Evolutionary conservation across 2,797 vertebrate species (phyloP).

Genomic region (Hybognathus amarus): DNA sequence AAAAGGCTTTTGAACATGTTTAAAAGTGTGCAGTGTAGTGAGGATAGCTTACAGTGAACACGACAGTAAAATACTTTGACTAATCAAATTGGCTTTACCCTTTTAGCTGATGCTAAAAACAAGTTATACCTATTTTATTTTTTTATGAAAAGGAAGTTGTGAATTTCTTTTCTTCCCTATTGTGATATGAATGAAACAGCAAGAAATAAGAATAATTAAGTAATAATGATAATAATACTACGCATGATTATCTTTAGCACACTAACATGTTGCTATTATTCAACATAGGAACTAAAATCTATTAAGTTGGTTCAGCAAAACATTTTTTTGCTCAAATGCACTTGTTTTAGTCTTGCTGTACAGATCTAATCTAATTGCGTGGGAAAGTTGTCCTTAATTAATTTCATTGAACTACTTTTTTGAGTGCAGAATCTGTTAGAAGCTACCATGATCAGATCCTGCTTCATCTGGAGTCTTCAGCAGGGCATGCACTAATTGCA

Average conservation of each 20-base stretch:
- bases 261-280: neutral
- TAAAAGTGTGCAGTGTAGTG: neutral
- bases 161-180: neutral
- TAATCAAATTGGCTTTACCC: neutral
- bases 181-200: neutral
- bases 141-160: neutral
- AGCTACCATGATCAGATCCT: neutral
- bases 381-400: neutral
- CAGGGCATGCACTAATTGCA: constrained; percentile 17
- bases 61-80: neutral
- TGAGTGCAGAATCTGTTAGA: neutral
- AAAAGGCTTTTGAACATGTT: neutral
- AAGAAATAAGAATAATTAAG: too few relatives aligned
- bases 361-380: neutral
- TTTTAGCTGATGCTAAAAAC: neutral
- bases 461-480: constrained; percentile 21
- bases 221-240: too few relatives aligned
- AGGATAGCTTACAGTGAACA: neutral
- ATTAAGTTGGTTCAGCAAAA: neutral
- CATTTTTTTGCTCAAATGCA: neutral
- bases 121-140: neutral
- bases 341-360: neutral
- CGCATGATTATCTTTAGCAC: neutral
- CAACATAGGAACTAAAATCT: neutral
- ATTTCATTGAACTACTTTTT: neutral